These are phyloP conservation scores for Anguilla marmorata DNA, from an alignment of 2,797 vertebrate species.

Conservation along the genomic window DNA sequence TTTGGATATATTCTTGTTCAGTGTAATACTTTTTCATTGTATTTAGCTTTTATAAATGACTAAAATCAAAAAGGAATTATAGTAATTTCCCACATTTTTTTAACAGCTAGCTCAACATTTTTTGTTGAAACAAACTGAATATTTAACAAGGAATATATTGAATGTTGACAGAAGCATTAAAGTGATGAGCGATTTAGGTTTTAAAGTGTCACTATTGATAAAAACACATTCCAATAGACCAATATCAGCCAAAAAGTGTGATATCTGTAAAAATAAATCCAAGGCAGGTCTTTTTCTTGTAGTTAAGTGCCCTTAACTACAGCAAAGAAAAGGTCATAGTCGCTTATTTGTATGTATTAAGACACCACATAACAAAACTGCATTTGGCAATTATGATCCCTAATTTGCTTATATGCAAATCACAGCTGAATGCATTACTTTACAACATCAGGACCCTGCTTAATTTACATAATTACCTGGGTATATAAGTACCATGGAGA, in stretches of 20 bases:
- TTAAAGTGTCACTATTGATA: neutral
- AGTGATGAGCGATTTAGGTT: neutral
- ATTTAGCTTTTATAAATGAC: neutral
- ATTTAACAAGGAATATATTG: neutral
- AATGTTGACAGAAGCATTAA: neutral
- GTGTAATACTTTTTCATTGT: neutral
- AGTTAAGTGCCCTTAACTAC: neutral
- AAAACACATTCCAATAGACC: neutral
- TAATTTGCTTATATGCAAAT: slow-evolving; percentile 8
- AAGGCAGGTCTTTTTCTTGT: slow-evolving; percentile 3
- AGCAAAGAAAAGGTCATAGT: neutral
- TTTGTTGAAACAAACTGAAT: neutral
- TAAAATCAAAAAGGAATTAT: neutral
- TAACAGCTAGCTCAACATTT: neutral
- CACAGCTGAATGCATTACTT: slow-evolving; percentile 9
- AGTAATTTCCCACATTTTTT: neutral
- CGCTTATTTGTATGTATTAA: neutral
- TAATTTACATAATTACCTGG: slow-evolving; percentile 15
- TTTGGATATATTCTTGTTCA: neutral
- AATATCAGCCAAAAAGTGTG: neutral
- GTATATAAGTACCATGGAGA: neutral
- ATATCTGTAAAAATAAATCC: neutral
- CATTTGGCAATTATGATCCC: neutral
- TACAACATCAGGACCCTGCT: neutral
- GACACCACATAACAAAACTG: slow-evolving; percentile 2